Conservation (phyloP, 2,113 vertebrate species). For the Oryzias javanicus region DNA sequence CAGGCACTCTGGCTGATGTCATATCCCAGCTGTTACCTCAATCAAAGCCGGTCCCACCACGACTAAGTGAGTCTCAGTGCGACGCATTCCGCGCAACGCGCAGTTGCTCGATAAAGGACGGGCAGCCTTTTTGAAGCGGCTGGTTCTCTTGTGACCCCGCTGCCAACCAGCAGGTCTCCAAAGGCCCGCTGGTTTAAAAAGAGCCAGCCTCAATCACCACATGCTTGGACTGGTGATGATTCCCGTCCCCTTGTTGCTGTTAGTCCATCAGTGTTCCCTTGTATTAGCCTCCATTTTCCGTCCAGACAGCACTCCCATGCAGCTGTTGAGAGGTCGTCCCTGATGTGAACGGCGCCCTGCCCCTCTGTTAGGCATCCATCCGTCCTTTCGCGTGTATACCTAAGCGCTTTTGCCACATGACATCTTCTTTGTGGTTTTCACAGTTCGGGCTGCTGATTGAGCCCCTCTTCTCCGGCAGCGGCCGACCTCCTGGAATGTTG, state of each 20-base stretch:
- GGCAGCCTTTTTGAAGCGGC: slow-evolving; percentile 58
- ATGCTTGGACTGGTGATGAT: slow-evolving; percentile 73
- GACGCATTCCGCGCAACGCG: slow-evolving; percentile 51
- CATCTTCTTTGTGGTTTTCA: slow-evolving; percentile 70
- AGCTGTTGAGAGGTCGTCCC: slow-evolving; percentile 76
- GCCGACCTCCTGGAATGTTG: slow-evolving; percentile 38
- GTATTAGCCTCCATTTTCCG: slow-evolving; percentile 67
- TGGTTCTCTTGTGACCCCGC: slow-evolving; percentile 55
- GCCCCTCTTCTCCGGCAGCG: slow-evolving; percentile 15
- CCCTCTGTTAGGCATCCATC: slow-evolving; percentile 69
- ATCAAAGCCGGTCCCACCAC: slow-evolving; percentile 69
- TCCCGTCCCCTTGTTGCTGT: slow-evolving; percentile 70
- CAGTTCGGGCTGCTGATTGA: slow-evolving; percentile 55
- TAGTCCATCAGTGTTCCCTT: slow-evolving; percentile 75
- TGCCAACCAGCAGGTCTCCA: slow-evolving; percentile 58
- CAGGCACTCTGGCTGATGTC: slow-evolving; percentile 76
- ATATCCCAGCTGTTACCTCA: slow-evolving; percentile 78
- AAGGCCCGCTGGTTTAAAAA: slow-evolving; percentile 63
- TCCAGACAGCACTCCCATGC: slow-evolving; percentile 65
- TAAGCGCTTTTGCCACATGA: slow-evolving; percentile 77
- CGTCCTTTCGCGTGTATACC: slow-evolving; percentile 65
- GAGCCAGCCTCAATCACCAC: slow-evolving; percentile 73
- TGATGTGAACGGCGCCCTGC: slow-evolving; percentile 68
- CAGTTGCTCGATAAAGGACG: slow-evolving; percentile 62
- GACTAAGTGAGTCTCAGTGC: slow-evolving; percentile 55